Evolutionary conservation across 2,113 vertebrate species (phyloP), one percentile per base, ranked within the genome.

Genomic region (Aegotheles bennettii): DNA sequence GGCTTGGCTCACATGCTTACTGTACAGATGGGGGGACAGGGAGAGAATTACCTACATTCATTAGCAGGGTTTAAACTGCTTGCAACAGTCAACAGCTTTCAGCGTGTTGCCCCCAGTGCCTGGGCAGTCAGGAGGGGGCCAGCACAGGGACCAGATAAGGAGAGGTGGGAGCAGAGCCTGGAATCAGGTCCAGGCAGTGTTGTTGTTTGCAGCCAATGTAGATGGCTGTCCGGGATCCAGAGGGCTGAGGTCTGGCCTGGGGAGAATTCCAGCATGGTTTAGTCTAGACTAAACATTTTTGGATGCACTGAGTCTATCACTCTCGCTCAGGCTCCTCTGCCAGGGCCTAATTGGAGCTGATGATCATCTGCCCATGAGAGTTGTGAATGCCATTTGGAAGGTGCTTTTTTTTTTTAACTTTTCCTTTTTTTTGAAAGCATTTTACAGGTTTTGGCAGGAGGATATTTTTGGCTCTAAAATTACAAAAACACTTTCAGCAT

Each of bases 251-350:
- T 94, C 91, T 95, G 29, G 65, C 59, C 89, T 88, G 77, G 5
- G 35, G 89, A 97, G 88, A 94, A 95, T 96, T 96, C 84, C 95
- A 70, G 65, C 12, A 3, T 69, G 81, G 35, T 23, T 90, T 86
- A 93, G 92, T 97, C 94, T 97, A 97, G 96, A 97, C 96, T 94
- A 97, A 97, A 94, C 97, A 96, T 67, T 90, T 97, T 95, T 86
- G 93, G 92, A 97, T 96, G 91, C 76, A 56, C 81, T 9, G 7
- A 94, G 84, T 73, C 78, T 74, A 67, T 93, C 31, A 1, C 65
- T 97, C 67, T 69, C 59, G 80, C 91, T 94, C 68, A 50, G 89
- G 35, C 48, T 79, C 81, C 90, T 64, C 65, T 97, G 97, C 96
- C 96, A 98, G 93, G 35, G 92, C 23, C 95, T 98, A 98, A 98